Evolutionary conservation across 1,140 invertebrate genomes (phyloP), one percentile per base, ranked within the genome.

Genomic region (Ceratitis capitata): DNA sequence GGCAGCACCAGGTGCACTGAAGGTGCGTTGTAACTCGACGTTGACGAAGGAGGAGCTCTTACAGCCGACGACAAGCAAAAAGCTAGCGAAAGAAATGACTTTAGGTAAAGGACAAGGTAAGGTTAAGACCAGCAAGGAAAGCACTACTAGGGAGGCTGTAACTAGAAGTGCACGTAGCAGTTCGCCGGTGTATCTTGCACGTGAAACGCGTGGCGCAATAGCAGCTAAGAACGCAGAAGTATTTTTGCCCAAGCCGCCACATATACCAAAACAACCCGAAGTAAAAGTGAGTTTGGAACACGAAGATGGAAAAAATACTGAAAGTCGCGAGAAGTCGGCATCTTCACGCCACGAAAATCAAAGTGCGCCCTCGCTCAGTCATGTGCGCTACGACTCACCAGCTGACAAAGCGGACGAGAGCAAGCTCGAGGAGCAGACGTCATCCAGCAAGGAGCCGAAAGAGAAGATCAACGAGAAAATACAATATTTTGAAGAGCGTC

Each of bases 401-500:
- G 19, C 0, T 39, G n/a, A n/a, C 12, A 90, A 92, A 4, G 94
- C 2, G 64, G 42, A 23, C 35, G 16, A 9, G 69, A 85, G n/a
- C 0, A 29, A 74, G 0, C 35, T 14, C 10, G 2, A 0, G 32
- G 51, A 61, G 26, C 92, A 49, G n/a, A 1, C 58, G 35, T 3
- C 39, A 1, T 47, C 16, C 12, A 9, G 92, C 84, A 94, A 95
- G 84, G 94, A 94, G 84, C 58, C 39, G n/a, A 83, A 74, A 14
- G 89, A 89, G 32, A 87, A 89, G 45, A 94, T 96, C 1, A 93
- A 94, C 64, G 94, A 94, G 85, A 97, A 96, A 91, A 95, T 97
- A 2, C 94, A 96, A 88, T 97, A 96, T 91, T 97, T 96, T 88
- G 96, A 97, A 91, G 95, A 94, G 19, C 94, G 94, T 0, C 92